phyloP scores from a whole-genome alignment of 2,113 vertebrate genomes.

The Pseudois nayaur region DNA sequence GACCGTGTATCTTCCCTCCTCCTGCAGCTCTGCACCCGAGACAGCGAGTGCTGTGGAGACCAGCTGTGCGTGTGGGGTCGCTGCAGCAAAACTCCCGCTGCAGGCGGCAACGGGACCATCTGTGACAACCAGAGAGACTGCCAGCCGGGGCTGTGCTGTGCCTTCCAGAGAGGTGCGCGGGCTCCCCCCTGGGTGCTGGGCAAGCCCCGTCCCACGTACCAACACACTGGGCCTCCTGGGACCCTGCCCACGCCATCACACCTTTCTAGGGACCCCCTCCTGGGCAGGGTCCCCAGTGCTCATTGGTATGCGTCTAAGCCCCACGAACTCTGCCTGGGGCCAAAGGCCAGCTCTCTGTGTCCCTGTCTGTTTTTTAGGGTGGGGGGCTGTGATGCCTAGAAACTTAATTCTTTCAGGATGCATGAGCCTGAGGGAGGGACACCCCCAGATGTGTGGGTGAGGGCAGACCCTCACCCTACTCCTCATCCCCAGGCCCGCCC shows the following conservation, averaged over 20 bases:
- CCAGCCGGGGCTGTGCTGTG: conserved; percentile 88
- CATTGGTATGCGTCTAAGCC: too few species aligned
- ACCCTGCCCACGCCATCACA: too few species aligned
- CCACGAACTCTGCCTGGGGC: neutral
- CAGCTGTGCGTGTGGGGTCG: conserved; percentile 93
- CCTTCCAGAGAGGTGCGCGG: conserved; percentile 88
- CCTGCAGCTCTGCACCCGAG: conserved; percentile 85
- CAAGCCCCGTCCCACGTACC: neutral
- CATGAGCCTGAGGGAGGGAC: neutral
- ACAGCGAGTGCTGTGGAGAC: conserved; percentile 89
- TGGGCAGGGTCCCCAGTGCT: neutral
- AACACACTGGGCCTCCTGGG: neutral
- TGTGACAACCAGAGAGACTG: conserved; percentile 91
- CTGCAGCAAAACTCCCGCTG: conserved; percentile 82
- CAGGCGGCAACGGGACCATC: conserved; percentile 90
- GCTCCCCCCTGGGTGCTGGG: neutral
- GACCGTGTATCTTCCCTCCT: neutral
- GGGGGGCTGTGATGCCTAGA: neutral
- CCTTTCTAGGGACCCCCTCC: too few species aligned
- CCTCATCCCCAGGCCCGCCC: neutral
- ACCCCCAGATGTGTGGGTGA: neutral
- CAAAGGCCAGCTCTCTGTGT: neutral
- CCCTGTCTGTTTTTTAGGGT: accelerated
- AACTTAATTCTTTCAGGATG: neutral
- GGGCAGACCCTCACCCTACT: neutral